Evolutionary conservation across 2,113 vertebrate genomes (phyloP).

Genomic region (Leptocoma aspasia): DNA sequence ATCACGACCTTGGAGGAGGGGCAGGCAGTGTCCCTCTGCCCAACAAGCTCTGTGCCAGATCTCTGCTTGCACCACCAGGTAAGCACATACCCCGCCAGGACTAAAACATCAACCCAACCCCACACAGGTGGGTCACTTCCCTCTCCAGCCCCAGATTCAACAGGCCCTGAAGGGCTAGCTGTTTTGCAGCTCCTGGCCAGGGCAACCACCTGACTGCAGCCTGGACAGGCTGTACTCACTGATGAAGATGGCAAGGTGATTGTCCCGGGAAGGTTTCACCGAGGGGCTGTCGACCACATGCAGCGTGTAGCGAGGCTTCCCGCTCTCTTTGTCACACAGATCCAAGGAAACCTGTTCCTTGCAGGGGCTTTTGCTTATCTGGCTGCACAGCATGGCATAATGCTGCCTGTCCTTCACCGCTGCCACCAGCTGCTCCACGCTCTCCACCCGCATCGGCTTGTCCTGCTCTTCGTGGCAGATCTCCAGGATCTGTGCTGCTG

Average conservation of each 20-base stretch:
- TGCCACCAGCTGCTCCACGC: constrained; percentile 71
- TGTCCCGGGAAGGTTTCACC: constrained; percentile 79
- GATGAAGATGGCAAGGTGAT: constrained; percentile 94
- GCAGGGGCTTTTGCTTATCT: constrained; percentile 72
- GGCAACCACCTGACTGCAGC: not conserved
- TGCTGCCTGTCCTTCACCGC: constrained; percentile 86
- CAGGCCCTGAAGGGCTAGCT: not conserved
- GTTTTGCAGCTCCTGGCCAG: not conserved
- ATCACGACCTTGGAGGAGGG: not conserved
- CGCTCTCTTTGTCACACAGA: constrained; percentile 79
- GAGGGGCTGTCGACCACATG: constrained; percentile 85
- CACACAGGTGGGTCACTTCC: accelerated
- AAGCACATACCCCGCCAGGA: not conserved
- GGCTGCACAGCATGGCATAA: constrained; percentile 85
- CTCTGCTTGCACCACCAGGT: not conserved
- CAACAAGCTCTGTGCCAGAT: not conserved
- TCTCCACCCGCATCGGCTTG: constrained; percentile 75
- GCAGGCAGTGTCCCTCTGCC: not conserved
- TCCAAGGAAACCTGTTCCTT: constrained; percentile 79
- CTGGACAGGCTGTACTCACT: constrained; percentile 75
- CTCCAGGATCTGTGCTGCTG: constrained; percentile 81
- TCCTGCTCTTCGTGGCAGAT: constrained; percentile 86
- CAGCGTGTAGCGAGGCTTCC: constrained; percentile 88
- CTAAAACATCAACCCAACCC: not conserved
- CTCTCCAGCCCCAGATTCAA: not conserved